These are phyloP conservation scores for Rhamnusium bicolor DNA, from an alignment of 2,888 invertebrate genomes.

Conservation along the genomic window DNA sequence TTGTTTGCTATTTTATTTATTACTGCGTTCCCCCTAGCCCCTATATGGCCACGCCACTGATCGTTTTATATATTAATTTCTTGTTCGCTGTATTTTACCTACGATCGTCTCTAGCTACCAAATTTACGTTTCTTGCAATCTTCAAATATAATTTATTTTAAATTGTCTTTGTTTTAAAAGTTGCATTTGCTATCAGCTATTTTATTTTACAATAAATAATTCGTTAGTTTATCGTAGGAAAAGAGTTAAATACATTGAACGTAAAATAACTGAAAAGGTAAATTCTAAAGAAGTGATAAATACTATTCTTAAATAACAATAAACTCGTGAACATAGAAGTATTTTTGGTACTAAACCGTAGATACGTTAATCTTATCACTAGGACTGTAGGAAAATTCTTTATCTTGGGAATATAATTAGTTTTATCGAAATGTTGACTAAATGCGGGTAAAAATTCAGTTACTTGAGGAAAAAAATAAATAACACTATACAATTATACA, in stretches of 20 bases:
- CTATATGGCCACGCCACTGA: too few relatives aligned
- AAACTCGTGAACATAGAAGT: neutral
- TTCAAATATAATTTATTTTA: neutral
- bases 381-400: neutral
- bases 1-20: too few relatives aligned
- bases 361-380: neutral
- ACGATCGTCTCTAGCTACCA: neutral
- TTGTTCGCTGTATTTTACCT: too few relatives aligned
- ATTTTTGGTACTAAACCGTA: neutral
- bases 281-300: constrained; percentile 1
- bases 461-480: too few relatives aligned
- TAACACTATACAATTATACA: too few relatives aligned
- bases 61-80: too few relatives aligned
- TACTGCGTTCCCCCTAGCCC: too few relatives aligned
- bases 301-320: neutral
- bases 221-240: neutral
- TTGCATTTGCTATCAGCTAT: constrained; percentile 10
- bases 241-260: neutral
- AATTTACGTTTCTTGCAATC: neutral
- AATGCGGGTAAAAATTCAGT: neutral
- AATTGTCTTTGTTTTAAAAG: neutral
- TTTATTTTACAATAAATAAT: constrained; percentile 24
- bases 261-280: neutral
- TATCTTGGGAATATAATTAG: neutral
- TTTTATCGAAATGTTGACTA: neutral